A percentile compares a stretch with the other conserved stretches of the same genome.
These are phyloP conservation scores for Exaiptasia diaphana DNA, from an alignment of 64 coral and sea anemone genomes.

Conservation along the genomic window DNA sequence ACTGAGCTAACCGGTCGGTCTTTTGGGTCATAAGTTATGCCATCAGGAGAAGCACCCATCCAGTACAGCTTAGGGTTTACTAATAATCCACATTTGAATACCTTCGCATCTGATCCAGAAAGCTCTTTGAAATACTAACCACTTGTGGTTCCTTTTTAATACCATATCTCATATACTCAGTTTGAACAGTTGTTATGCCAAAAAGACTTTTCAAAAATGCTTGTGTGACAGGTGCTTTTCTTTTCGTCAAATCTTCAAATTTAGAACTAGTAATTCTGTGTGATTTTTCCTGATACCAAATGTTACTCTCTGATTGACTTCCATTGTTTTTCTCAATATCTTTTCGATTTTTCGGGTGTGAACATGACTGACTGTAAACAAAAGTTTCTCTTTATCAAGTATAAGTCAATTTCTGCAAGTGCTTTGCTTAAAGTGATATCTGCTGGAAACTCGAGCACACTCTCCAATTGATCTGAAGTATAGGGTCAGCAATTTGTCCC, in stretches of 20 bases:
- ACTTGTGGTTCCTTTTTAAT: slow-evolving; percentile 33
- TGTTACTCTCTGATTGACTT: too few relatives aligned
- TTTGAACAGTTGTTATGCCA: slow-evolving; percentile 16
- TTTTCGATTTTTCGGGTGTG: too few relatives aligned
- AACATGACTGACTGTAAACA: background rate
- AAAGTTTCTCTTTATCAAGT: background rate
- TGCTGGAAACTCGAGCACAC: too few relatives aligned
- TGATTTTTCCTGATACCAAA: slow-evolving; percentile 10
- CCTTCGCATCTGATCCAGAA: slow-evolving; percentile 26
- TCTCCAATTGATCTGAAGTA: too few relatives aligned
- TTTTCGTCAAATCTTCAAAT: slow-evolving; percentile 33
- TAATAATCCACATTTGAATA: slow-evolving; percentile 60
- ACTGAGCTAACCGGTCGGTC: too few relatives aligned
- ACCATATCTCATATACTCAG: slow-evolving; percentile 56
- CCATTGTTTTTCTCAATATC: too few relatives aligned
- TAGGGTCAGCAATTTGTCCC: too few relatives aligned
- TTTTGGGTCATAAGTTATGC: slow-evolving; percentile 45
- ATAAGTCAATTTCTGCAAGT: background rate
- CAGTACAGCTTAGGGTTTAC: slow-evolving; percentile 48
- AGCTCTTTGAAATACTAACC: slow-evolving; percentile 57
- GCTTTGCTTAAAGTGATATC: background rate
- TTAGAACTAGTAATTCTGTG: slow-evolving; percentile 24
- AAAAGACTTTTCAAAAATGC: slow-evolving; percentile 49
- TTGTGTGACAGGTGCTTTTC: slow-evolving; percentile 16
- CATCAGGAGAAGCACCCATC: slow-evolving; percentile 51